phyloP scores from a whole-genome alignment of 2,113 vertebrate genomes.

The Percopsis transmontana region DNA sequence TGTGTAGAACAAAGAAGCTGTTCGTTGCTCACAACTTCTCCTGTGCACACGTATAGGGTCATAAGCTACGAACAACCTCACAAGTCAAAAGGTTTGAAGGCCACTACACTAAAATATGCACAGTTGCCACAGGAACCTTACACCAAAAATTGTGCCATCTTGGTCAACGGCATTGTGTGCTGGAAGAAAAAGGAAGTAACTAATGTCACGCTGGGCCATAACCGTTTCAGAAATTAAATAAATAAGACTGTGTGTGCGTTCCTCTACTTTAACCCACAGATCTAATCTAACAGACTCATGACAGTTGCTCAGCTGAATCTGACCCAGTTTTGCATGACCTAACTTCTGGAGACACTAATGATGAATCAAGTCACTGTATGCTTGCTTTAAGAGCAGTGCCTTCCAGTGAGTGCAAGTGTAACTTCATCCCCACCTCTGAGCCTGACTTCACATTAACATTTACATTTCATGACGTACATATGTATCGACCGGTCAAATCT shows the following conservation, averaged over 20 bases:
- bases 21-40: too few relatives aligned
- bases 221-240: neutral
- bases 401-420: too few relatives aligned
- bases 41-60: too few relatives aligned
- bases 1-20: too few relatives aligned
- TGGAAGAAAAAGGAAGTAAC: constrained; percentile 31
- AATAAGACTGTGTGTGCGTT: neutral
- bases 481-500: too few relatives aligned
- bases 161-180: constrained; percentile 41
- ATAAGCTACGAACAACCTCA: too few relatives aligned
- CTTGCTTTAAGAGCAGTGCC: neutral
- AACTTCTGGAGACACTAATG: neutral
- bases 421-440: too few relatives aligned
- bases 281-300: neutral
- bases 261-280: neutral
- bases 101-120: too few relatives aligned
- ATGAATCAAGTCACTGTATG: neutral
- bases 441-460: too few relatives aligned
- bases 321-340: neutral
- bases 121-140: constrained; percentile 46
- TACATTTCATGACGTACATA: too few relatives aligned
- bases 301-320: neutral
- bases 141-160: constrained; percentile 38
- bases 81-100: too few relatives aligned
- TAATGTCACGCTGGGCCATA: constrained; percentile 2